These are phyloP conservation scores for Ophthalmolycus amberensis DNA, from an alignment of 2,113 vertebrate genomes.

Conservation along the genomic window DNA sequence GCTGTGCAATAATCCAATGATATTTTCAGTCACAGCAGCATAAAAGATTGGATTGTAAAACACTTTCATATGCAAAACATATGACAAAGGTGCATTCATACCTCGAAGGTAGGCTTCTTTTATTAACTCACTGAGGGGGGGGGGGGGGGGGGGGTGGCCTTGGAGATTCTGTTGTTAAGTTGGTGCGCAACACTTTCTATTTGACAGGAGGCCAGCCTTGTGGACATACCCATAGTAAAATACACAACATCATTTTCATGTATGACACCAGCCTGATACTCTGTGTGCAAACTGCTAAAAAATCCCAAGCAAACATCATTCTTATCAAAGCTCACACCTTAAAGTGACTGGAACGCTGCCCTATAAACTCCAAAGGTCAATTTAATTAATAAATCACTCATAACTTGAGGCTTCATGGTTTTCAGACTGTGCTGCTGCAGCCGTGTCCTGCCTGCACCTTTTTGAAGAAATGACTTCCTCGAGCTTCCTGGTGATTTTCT, in stretches of 20 bases:
- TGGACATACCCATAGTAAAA: background rate
- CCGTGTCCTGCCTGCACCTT: background rate
- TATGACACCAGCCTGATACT: background rate
- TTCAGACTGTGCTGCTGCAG: background rate
- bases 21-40: background rate
- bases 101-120: background rate
- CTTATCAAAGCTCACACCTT: conserved; percentile 20
- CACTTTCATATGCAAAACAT: background rate
- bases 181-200: background rate
- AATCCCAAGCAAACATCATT: background rate
- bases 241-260: background rate
- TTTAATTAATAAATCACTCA: conserved; percentile 26
- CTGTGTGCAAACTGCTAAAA: conserved; percentile 7
- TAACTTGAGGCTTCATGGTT: background rate
- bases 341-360: background rate
- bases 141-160: background rate
- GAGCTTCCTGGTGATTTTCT: background rate
- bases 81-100: background rate
- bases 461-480: background rate
- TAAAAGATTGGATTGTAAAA: background rate
- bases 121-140: background rate
- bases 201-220: background rate
- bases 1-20: background rate
- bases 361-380: conserved; percentile 2
- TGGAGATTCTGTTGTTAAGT: background rate